A percentile compares a stretch with the other conserved stretches of the same genome.
phyloP scores from a whole-genome alignment of 2,113 vertebrate species.

The Thamnaconus septentrionalis region DNA sequence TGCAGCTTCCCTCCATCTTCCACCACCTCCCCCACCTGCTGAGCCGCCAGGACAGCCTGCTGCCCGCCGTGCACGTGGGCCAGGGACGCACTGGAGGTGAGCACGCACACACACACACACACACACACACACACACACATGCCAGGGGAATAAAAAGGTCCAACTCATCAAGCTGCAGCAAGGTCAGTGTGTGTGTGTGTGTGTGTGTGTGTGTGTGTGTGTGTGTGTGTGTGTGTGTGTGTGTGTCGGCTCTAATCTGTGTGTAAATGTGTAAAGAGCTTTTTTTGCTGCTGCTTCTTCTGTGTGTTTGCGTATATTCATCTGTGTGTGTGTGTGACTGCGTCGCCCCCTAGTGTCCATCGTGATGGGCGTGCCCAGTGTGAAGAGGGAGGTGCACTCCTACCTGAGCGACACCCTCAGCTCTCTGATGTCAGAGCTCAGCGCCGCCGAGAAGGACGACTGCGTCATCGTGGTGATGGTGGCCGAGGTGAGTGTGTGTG shows the following conservation, averaged over 20 bases:
- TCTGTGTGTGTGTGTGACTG: too few species aligned
- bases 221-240: constrained; percentile 7
- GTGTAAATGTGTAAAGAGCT: too few species aligned
- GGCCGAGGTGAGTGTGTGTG: constrained; percentile 82
- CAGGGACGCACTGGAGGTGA: constrained; percentile 95
- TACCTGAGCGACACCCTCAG: constrained; percentile 95
- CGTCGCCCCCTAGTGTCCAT: constrained; percentile 82
- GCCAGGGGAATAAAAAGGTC: neutral
- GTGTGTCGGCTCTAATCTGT: too few species aligned
- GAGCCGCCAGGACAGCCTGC: constrained; percentile 92
- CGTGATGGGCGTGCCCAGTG: constrained; percentile 97
- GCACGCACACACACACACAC: neutral
- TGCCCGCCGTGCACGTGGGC: constrained; percentile 91
- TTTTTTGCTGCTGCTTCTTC: too few species aligned
- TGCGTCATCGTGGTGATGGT: constrained; percentile 96
- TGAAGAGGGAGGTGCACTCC: constrained; percentile 94
- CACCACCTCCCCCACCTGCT: constrained; percentile 98
- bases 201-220: constrained; percentile 7
- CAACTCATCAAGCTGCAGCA: constrained; percentile 4
- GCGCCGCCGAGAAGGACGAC: constrained; percentile 90
- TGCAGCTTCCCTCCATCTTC: constrained; percentile 97
- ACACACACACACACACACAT: too few species aligned
- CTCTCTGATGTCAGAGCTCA: constrained; percentile 95
- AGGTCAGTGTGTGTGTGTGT: constrained; percentile 28
- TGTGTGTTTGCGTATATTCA: too few species aligned